phyloP scores from a whole-genome alignment of 2,888 invertebrate genomes.

The Watsonalla cultraria region DNA sequence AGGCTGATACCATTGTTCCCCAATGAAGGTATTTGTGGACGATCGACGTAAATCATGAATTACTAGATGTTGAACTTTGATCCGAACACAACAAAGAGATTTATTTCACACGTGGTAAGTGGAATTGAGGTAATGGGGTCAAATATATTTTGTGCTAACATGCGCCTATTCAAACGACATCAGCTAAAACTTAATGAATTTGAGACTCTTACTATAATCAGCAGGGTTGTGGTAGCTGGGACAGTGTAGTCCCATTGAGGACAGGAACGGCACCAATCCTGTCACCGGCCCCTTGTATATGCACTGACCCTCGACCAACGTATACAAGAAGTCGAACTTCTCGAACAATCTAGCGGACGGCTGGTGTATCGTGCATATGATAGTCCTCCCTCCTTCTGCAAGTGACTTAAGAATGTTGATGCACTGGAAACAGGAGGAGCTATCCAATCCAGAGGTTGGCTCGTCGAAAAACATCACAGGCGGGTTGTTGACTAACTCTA shows the following conservation, averaged over 20 bases:
- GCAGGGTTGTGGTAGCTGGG: constrained; percentile 98
- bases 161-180: too few relatives aligned
- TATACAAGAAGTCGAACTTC: constrained; percentile 96
- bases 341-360: constrained; percentile 97
- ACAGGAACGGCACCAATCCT: constrained; percentile 92
- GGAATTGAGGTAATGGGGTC: neutral
- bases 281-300: constrained; percentile 92
- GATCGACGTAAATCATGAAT: too few relatives aligned
- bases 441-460: constrained; percentile 95
- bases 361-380: constrained; percentile 98
- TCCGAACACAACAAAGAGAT: too few relatives aligned
- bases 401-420: constrained; percentile 92
- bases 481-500: constrained; percentile 96
- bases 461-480: constrained; percentile 99
- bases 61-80: too few relatives aligned
- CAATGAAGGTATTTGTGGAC: too few relatives aligned
- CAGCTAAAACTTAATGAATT: too few relatives aligned
- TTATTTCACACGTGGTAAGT: too few relatives aligned
- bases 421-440: constrained; percentile 96
- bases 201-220: constrained; percentile 86
- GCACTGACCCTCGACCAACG: constrained; percentile 95
- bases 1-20: too few relatives aligned
- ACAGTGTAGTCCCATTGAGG: constrained; percentile 90
- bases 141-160: too few relatives aligned
- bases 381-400: constrained; percentile 92